Evolutionary conservation across 2,113 vertebrate species (phyloP), one percentile per base, ranked within the genome.

Genomic region (Axis porcinus): DNA sequence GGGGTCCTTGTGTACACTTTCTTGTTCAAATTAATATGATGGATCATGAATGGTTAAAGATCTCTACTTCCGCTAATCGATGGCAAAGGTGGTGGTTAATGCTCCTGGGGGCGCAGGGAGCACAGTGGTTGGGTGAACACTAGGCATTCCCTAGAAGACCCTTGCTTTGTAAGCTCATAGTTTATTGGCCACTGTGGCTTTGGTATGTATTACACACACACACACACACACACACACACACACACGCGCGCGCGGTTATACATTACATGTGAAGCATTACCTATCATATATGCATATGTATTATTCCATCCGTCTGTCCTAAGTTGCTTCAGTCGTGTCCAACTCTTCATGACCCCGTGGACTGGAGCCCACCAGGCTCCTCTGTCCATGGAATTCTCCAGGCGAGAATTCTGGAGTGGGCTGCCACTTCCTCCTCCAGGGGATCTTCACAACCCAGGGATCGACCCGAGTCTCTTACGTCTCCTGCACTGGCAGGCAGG

Each of bases 11-110:
- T 97, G 89, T 92, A 96, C 88, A 57, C 84, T 95, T 98, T 95
- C 86, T 60, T 86, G 94, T 97, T 98, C 94, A 92, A 88, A 97
- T 97, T 83, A 98, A 97, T 86, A 67, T 89, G 96, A 97, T 95
- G 94, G 96, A 87, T 98, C 98, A 92, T 87, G 94, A 98, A 93
- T 97, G 98, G 95, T 92, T 98, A 97, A 98, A 92, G 95, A 96
- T 91, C 86, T 88, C 88, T 97, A 2, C 45, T 83, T 85, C 36
- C 54, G 64, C 62, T 87, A 25, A 78, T 78, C 19, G 84, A 78
- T 10, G 28, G 19, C 21, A 50, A 58, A 58, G 86, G 45, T 45
- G 60, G 62, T 3, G 5, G 27, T 10, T 54, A 25, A n/a, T 11
- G 25, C 55, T 84, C 52, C 57, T 52, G 47, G 36, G n/a, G 16